phyloP scores from a whole-genome alignment of 2,797 vertebrate species.

The Alcedo quadribrachys region DNA sequence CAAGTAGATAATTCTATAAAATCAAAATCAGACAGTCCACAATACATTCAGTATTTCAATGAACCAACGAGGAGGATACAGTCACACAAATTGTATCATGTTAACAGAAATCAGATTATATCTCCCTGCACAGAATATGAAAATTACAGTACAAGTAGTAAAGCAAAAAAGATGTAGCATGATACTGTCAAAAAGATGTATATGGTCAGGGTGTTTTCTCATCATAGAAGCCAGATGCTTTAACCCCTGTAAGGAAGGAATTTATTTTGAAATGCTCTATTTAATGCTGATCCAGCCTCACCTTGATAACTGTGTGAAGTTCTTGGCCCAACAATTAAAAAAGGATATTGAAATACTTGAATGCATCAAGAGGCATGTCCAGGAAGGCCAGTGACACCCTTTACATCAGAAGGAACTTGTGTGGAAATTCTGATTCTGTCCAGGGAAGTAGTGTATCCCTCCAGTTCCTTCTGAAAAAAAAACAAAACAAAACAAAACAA shows the following conservation, averaged over 20 bases:
- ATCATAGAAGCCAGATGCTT: not conserved
- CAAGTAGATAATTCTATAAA: not conserved
- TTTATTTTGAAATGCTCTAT: not conserved
- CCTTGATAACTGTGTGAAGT: not conserved
- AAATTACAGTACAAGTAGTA: not conserved
- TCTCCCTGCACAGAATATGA: not conserved
- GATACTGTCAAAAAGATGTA: not conserved
- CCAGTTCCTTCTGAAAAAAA: not conserved
- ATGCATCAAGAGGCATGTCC: not conserved
- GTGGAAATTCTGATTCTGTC: not conserved
- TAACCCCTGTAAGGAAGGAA: not conserved
- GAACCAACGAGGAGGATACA: not conserved
- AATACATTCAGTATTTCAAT: not conserved
- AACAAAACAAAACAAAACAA: not conserved
- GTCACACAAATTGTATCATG: not conserved
- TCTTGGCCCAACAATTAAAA: no score
- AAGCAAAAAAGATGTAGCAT: not conserved
- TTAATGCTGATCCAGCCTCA: not conserved
- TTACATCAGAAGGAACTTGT: not conserved
- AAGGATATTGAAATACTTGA: not conserved
- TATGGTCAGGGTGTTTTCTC: not conserved
- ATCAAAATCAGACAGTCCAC: not conserved
- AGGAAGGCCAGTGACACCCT: not conserved
- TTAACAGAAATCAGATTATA: not conserved
- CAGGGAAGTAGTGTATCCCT: rapidly evolving